phyloP scores from a whole-genome alignment of 1,140 invertebrate genomes.

The Eciton burchellii region DNA sequence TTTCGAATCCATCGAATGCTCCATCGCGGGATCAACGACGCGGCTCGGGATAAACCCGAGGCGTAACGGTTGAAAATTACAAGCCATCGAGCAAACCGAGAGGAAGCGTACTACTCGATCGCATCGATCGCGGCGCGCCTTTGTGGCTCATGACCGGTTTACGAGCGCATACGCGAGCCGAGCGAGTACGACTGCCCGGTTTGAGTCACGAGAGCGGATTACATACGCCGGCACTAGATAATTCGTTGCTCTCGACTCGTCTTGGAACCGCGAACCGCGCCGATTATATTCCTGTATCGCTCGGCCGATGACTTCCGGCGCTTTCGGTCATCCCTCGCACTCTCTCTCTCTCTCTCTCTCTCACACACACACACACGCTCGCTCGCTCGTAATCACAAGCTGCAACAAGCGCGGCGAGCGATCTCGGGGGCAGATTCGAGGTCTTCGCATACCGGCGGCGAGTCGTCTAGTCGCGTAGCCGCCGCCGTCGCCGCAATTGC shows the following conservation, averaged over 20 bases:
- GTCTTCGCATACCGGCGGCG: conserved; percentile 10
- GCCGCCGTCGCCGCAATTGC: conserved; percentile 67
- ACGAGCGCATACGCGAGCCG: conserved; percentile 53
- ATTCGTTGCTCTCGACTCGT: conserved; percentile 57
- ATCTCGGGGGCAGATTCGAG: conserved; percentile 2
- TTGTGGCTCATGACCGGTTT: conserved; percentile 60
- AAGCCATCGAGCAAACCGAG: no score
- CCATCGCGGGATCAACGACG: no score
- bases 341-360: background rate
- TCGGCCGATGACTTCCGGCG: conserved; percentile 43
- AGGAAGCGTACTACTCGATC: no score
- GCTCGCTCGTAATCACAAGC: conserved; percentile 44
- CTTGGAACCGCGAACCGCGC: conserved; percentile 39
- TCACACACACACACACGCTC: background rate
- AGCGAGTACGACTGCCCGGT: conserved; percentile 19
- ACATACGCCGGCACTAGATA: conserved; percentile 40
- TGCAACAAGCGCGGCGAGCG: conserved; percentile 62
- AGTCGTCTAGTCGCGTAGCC: conserved; percentile 45
- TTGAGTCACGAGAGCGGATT: conserved; percentile 68
- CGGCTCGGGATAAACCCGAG: no score
- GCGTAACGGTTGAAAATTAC: no score
- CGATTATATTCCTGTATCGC: conserved; percentile 37
- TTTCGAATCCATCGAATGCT: no score
- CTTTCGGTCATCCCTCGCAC: conserved; percentile 17
- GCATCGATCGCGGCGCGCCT: conserved; percentile 72